A percentile compares a stretch with the other conserved stretches of the same genome.
Evolutionary conservation across 2,888 invertebrate genomes (phyloP).

Genomic region (Yponomeuta plumbellus): DNA sequence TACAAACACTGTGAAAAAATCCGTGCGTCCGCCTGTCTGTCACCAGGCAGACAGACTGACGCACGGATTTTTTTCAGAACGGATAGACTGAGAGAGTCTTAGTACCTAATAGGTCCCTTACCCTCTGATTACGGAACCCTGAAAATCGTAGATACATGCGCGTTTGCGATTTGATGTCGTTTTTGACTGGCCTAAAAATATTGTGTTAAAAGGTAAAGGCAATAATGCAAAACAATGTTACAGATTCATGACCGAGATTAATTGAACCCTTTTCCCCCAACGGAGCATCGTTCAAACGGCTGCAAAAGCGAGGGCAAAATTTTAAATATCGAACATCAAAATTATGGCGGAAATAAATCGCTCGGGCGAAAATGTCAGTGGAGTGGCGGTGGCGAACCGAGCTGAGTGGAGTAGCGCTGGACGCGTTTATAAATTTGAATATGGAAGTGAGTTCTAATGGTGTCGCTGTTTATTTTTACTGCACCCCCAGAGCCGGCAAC

Average conservation of each 20-base stretch:
- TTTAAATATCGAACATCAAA: constrained; percentile 63
- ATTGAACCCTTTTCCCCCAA: constrained; percentile 10
- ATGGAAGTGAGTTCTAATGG: constrained; percentile 79
- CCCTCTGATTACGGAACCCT: too few species aligned
- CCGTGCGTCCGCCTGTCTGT: too few species aligned
- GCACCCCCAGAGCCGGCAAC: constrained; percentile 70
- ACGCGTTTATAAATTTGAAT: constrained; percentile 76
- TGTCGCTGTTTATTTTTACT: constrained; percentile 78
- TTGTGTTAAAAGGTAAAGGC: background rate
- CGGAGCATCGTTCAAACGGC: background rate
- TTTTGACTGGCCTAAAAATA: too few species aligned
- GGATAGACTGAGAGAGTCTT: too few species aligned
- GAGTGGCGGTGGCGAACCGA: constrained; percentile 20
- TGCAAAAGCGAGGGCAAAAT: constrained; percentile 51
- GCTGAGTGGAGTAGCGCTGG: constrained; percentile 34
- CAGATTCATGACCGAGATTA: constrained; percentile 10
- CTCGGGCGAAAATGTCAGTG: constrained; percentile 6
- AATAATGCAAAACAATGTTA: constrained; percentile 1
- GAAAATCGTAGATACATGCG: too few species aligned
- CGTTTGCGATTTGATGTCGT: too few species aligned
- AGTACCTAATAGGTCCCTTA: too few species aligned
- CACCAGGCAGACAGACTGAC: too few species aligned
- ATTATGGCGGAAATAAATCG: constrained; percentile 41
- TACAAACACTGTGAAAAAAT: too few species aligned
- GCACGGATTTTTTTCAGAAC: too few species aligned